Conservation (phyloP, 2,888 invertebrate species). For the Tachystola acroxantha region DNA sequence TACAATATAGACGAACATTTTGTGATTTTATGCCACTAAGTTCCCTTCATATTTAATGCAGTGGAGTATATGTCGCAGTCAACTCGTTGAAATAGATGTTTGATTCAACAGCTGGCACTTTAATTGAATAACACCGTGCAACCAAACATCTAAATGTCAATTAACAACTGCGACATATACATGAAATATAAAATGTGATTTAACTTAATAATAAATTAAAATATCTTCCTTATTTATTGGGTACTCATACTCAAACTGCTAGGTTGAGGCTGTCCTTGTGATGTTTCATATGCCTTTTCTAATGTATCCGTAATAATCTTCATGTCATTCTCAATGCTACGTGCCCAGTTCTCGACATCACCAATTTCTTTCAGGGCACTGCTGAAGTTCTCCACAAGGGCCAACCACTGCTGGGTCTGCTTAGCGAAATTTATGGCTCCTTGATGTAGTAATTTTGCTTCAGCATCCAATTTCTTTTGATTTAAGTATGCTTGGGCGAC, state of each 20-base stretch:
- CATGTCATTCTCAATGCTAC: constrained; percentile 97
- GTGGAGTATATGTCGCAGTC: too few relatives aligned
- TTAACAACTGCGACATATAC: too few relatives aligned
- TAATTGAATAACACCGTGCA: too few relatives aligned
- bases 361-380: constrained; percentile 96
- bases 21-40: too few relatives aligned
- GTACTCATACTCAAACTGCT: constrained; percentile 19
- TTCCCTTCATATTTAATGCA: too few relatives aligned
- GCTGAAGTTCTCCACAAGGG: constrained; percentile 91
- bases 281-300: constrained; percentile 94
- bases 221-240: constrained; percentile 18
- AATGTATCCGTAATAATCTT: constrained; percentile 93
- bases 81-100: too few relatives aligned
- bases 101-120: too few relatives aligned
- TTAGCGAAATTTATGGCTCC: constrained; percentile 97
- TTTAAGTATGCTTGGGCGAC: constrained; percentile 99
- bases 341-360: constrained; percentile 99
- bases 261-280: constrained; percentile 48
- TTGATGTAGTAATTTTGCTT: constrained; percentile 96
- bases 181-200: too few relatives aligned
- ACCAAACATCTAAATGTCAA: too few relatives aligned
- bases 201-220: too few relatives aligned
- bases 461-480: constrained; percentile 97
- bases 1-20: too few relatives aligned
- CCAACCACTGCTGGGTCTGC: constrained; percentile 98